Conservation (phyloP, 2,888 invertebrate species). For the Enchytraeus crypticus region DNA sequence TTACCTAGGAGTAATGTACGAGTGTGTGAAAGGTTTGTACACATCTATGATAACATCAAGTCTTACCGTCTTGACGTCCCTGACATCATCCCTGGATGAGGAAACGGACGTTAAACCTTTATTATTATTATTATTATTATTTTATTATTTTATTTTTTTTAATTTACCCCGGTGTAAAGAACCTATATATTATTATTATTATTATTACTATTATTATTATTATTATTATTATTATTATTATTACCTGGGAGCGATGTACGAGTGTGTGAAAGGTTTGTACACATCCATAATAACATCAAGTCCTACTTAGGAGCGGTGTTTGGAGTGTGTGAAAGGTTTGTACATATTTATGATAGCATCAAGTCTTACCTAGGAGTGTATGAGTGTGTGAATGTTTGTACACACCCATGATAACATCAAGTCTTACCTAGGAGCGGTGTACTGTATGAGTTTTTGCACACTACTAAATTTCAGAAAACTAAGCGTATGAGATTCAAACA, state of each 20-base stretch:
- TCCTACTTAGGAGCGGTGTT: too few species aligned
- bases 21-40: conserved; percentile 8
- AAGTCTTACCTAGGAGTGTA: background rate
- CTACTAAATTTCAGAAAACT: too few species aligned
- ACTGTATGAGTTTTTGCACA: too few species aligned
- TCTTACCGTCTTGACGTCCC: background rate
- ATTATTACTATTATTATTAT: conserved; percentile 1
- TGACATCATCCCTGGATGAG: too few species aligned
- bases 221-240: conserved; percentile 4
- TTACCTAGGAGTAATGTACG: conserved; percentile 10
- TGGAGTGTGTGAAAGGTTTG: too few species aligned
- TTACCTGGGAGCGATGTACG: conserved; percentile 9
- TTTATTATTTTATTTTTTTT: background rate
- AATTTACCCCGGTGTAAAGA: too few species aligned
- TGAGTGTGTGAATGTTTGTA: conserved; percentile 8
- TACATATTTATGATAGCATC: background rate
- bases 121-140: background rate
- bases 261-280: conserved; percentile 8
- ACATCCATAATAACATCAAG: background rate
- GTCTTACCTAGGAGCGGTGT: background rate
- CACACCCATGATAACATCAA: background rate
- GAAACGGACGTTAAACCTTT: too few species aligned
- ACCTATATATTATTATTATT: too few species aligned
- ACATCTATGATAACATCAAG: background rate
- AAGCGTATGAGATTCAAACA: too few species aligned